A percentile compares a stretch with the other conserved stretches of the same genome.
Evolutionary conservation across 2,888 invertebrate genomes (phyloP).

Genomic region (Nasonovia ribisnigri): DNA sequence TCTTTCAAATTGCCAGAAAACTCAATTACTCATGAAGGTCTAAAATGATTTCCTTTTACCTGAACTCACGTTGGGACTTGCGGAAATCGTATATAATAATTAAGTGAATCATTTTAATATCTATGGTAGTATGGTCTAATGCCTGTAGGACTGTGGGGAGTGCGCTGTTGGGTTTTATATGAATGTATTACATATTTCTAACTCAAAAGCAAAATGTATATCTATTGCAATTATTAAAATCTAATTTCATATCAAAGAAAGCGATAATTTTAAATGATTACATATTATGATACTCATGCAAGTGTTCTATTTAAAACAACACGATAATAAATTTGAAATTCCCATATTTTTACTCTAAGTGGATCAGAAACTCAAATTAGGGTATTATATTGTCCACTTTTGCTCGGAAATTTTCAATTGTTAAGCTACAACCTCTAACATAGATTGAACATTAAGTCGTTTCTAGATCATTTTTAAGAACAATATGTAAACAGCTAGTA

Average conservation of each 20-base stretch:
- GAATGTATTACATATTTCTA: background rate
- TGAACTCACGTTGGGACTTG: conserved; percentile 26
- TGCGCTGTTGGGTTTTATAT: too few species aligned
- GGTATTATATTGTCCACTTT: background rate
- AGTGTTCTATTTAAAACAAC: background rate
- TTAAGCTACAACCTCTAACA: too few species aligned
- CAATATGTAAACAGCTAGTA: too few species aligned
- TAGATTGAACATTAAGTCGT: background rate
- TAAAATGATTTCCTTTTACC: conserved; percentile 43
- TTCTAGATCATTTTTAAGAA: background rate
- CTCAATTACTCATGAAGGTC: conserved; percentile 34
- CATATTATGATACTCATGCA: background rate
- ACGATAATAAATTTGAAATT: background rate
- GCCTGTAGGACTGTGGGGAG: too few species aligned
- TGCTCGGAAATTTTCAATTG: too few species aligned
- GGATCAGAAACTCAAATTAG: background rate
- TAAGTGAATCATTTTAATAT: background rate
- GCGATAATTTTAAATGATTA: background rate
- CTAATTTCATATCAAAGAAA: background rate
- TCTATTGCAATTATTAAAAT: background rate
- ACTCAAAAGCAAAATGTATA: background rate
- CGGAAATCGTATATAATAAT: conserved; percentile 34
- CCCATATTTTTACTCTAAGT: background rate
- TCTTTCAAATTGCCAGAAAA: conserved; percentile 57
- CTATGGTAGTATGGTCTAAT: too few species aligned